Evolutionary conservation across 37 sponge, comb jelly and placozoan species (phyloP).

Genomic region (Beroe ovata): DNA sequence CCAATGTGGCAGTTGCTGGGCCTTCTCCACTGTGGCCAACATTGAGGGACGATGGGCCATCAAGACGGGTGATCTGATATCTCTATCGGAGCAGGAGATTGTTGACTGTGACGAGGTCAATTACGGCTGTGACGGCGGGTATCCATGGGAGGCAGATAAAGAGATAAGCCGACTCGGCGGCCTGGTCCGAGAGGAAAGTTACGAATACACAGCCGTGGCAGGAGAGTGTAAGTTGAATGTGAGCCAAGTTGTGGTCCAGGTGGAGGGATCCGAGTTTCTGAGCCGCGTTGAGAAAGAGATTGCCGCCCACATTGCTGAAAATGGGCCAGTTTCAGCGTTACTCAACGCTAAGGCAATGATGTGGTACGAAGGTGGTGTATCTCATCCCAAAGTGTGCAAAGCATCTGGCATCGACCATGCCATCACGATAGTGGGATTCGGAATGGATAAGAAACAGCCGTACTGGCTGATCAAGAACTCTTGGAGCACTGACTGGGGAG

Average conservation of each 20-base stretch:
- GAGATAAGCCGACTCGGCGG: constrained; percentile 68
- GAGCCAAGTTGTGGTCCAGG: constrained; percentile 63
- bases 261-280: neutral
- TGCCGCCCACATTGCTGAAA: constrained; percentile 6
- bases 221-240: constrained; percentile 61
- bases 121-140: constrained; percentile 68
- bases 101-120: constrained; percentile 69
- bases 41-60: constrained; percentile 70
- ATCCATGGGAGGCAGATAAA: constrained; percentile 22
- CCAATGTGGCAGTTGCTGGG: constrained; percentile 71
- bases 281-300: constrained; percentile 58
- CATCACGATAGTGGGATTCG: constrained; percentile 8
- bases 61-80: constrained; percentile 53
- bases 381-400: neutral
- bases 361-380: constrained; percentile 47
- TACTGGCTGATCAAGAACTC: constrained; percentile 78
- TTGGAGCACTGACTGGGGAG: constrained; percentile 42
- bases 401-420: constrained; percentile 44
- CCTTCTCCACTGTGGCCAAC: constrained; percentile 70
- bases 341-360: constrained; percentile 68
- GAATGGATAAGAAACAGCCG: constrained; percentile 40
- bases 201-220: constrained; percentile 32
- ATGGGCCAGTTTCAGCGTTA: constrained; percentile 63
- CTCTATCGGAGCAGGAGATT: constrained; percentile 68
- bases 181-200: constrained; percentile 57